A percentile compares a stretch with the other conserved stretches of the same genome.
Evolutionary conservation across 2,797 vertebrate genomes (phyloP).

Genomic region (Phoeniculus purpureus): DNA sequence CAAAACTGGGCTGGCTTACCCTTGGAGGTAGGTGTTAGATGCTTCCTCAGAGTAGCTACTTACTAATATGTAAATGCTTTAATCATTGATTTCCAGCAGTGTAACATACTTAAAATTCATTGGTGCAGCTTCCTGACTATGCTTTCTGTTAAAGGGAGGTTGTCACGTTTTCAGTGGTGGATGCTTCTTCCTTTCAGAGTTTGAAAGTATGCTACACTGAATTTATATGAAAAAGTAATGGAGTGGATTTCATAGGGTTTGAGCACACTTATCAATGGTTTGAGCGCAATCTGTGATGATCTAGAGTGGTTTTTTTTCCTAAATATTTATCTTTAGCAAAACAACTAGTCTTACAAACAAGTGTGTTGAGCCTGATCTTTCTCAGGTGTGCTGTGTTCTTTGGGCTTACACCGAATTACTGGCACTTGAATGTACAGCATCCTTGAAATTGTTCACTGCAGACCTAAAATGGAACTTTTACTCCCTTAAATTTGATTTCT

Average conservation of each 20-base stretch:
- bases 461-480: not conserved
- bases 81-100: not conserved
- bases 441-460: not conserved
- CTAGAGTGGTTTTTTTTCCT: not conserved
- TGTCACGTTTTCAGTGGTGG: not conserved
- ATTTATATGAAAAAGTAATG: not conserved
- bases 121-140: not conserved
- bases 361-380: not conserved
- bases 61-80: not conserved
- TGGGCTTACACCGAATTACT: not conserved
- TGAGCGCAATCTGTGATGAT: not conserved
- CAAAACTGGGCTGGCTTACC: not conserved
- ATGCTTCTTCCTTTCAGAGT: not conserved
- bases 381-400: constrained; percentile 20
- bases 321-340: constrained; percentile 24
- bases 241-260: constrained; percentile 7
- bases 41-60: not conserved
- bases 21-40: not conserved
- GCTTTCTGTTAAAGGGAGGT: not conserved
- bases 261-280: not conserved
- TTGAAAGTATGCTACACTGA: not conserved
- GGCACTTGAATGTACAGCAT: not conserved
- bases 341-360: not conserved
- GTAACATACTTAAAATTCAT: not conserved
- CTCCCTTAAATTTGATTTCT: not conserved